Percentiles rank a stretch among this genome's conserved stretches.
phyloP scores from a whole-genome alignment of 2,113 vertebrate species.

The Cercocebus atys region DNA sequence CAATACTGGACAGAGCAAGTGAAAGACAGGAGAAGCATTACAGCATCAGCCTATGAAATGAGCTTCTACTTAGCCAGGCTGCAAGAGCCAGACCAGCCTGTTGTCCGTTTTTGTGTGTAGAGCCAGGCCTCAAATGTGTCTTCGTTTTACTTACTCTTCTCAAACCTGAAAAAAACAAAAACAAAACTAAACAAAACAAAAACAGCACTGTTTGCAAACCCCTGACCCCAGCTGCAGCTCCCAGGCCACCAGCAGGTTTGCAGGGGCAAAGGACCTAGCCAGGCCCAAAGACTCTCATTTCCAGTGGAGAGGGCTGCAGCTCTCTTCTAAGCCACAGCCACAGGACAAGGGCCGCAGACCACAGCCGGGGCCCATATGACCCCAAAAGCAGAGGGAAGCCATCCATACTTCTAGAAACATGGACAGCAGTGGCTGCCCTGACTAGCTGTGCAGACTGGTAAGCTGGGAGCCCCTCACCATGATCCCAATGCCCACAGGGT shows the following conservation, averaged over 20 bases:
- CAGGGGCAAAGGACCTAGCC: fast-evolving
- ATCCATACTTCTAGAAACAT: fast-evolving
- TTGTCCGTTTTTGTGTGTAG: background rate
- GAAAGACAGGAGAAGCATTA: background rate
- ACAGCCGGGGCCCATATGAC: background rate
- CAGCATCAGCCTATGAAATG: background rate
- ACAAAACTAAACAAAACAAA: background rate
- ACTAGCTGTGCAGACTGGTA: background rate
- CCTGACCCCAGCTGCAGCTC: background rate
- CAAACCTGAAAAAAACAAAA: background rate
- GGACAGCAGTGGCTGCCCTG: too few species aligned
- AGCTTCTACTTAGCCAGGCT: background rate
- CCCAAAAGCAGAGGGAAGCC: background rate
- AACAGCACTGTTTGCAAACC: background rate
- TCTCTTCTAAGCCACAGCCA: background rate
- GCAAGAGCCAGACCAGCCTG: background rate
- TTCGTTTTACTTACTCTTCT: background rate
- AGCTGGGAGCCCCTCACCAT: background rate
- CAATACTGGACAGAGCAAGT: fast-evolving
- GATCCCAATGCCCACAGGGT: background rate
- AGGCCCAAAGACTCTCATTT: background rate
- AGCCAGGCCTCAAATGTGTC: background rate
- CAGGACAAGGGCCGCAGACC: background rate
- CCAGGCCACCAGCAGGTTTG: background rate
- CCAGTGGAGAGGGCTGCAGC: too few species aligned